A percentile compares a stretch with the other conserved stretches of the same genome.
Evolutionary conservation across 2,113 vertebrate species (phyloP).

Genomic region (Cochlearius cochlearius): DNA sequence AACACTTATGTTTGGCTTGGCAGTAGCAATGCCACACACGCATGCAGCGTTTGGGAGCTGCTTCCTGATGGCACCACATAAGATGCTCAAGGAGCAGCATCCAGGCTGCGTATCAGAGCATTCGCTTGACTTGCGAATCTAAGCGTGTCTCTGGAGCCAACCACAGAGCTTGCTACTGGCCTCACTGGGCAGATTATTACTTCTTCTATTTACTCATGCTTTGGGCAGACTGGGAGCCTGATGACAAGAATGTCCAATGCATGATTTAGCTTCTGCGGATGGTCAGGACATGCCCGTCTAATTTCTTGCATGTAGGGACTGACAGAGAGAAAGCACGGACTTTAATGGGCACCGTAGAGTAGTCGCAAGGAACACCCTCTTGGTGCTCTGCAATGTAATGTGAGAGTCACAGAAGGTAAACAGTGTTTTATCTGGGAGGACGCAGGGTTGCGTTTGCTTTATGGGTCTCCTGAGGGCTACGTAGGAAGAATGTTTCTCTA

Average conservation of each 20-base stretch:
- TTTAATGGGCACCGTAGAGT: background rate
- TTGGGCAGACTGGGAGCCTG: background rate
- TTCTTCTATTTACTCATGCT: background rate
- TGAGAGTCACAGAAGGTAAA: background rate
- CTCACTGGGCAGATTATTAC: background rate
- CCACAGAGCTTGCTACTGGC: background rate
- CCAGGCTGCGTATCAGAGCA: accelerated
- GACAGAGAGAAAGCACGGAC: background rate
- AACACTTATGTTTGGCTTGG: background rate
- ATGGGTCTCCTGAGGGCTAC: background rate
- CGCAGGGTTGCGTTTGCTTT: background rate
- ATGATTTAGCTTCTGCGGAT: slow-evolving; percentile 13
- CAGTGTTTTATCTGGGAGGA: background rate
- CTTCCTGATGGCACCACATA: background rate
- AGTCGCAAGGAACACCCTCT: background rate
- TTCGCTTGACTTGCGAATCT: accelerated
- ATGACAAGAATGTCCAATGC: background rate
- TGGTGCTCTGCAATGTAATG: background rate
- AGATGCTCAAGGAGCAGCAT: background rate
- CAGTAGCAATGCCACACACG: background rate
- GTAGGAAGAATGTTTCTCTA: background rate
- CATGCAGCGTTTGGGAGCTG: background rate
- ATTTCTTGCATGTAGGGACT: background rate
- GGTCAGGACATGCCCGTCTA: background rate
- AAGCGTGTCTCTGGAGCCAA: background rate